A percentile compares a stretch with the other conserved stretches of the same genome.
These are phyloP conservation scores for Drosophila histrio DNA, from an alignment of 2,888 invertebrate genomes.

Conservation along the genomic window DNA sequence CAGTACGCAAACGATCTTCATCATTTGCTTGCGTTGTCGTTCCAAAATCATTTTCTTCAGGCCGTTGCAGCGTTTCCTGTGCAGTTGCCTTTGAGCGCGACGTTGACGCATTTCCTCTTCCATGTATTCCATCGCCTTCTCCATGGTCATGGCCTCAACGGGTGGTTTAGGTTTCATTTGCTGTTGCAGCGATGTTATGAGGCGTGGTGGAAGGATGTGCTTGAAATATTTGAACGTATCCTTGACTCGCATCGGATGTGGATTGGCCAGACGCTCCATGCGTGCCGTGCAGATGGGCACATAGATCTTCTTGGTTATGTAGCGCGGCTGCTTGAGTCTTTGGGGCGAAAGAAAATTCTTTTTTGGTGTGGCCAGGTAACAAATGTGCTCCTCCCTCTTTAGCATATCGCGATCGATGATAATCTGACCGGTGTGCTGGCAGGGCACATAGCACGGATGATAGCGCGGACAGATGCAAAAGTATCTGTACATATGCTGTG, in stretches of 20 bases:
- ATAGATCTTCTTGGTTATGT: conserved; percentile 63
- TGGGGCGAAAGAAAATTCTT: conserved; percentile 57
- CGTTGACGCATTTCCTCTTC: conserved; percentile 80
- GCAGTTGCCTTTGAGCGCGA: conserved; percentile 55
- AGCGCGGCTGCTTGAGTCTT: conserved; percentile 48
- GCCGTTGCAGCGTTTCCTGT: conserved; percentile 63
- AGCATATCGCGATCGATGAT: conserved; percentile 82
- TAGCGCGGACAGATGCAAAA: conserved; percentile 75
- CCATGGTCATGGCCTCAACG: conserved; percentile 68
- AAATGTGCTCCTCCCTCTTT: conserved; percentile 80
- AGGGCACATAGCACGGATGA: conserved; percentile 69
- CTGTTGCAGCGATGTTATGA: conserved; percentile 64
- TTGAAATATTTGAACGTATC: conserved; percentile 67
- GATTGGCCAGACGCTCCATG: conserved; percentile 77
- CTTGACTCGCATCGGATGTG: conserved; percentile 67
- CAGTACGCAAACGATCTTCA: conserved; percentile 76
- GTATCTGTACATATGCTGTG: conserved; percentile 68
- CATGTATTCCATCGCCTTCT: conserved; percentile 77
- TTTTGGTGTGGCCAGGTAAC: conserved; percentile 80
- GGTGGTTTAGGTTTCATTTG: conserved; percentile 67
- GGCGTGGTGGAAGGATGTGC: conserved; percentile 61
- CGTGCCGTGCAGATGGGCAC: conserved; percentile 81
- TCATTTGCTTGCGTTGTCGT: conserved; percentile 75
- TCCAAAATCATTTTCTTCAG: conserved; percentile 67
- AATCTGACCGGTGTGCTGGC: conserved; percentile 81